phyloP scores from a whole-genome alignment of 2,797 vertebrate genomes.

The Presbytis comata region DNA sequence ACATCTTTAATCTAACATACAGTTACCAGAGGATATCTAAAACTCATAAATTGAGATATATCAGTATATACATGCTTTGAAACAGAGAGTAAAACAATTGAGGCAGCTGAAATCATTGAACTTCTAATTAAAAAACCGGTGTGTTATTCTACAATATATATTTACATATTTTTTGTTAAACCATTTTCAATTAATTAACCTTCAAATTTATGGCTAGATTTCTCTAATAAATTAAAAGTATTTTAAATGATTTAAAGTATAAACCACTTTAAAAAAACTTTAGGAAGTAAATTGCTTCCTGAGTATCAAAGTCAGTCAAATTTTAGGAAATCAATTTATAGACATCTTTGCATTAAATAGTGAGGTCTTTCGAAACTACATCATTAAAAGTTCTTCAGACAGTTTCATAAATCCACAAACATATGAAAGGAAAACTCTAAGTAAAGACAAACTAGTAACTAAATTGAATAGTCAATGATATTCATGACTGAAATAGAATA shows the following conservation, averaged over 20 bases:
- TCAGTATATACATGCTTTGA: neutral
- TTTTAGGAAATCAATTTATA: neutral
- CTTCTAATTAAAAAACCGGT: neutral
- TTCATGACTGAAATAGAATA: neutral
- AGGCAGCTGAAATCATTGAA: neutral
- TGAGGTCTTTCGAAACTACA: neutral
- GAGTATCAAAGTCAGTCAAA: neutral
- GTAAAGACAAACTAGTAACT: neutral
- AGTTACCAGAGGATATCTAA: neutral
- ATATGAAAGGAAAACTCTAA: neutral
- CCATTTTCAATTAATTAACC: neutral
- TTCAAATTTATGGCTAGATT: neutral
- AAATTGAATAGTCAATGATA: neutral
- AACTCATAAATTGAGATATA: neutral
- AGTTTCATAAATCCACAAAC: neutral
- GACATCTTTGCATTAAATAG: neutral
- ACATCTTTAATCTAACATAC: neutral
- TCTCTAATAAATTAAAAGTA: neutral
- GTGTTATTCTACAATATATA: neutral
- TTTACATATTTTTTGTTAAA: neutral
- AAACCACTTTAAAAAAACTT: neutral
- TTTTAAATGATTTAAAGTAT: neutral
- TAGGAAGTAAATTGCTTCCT: neutral
- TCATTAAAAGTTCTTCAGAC: neutral
- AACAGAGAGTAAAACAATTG: neutral